Base-by-base conservation (phyloP, 2,113 vertebrate species). In the Orthochromis indermauri region DNA sequence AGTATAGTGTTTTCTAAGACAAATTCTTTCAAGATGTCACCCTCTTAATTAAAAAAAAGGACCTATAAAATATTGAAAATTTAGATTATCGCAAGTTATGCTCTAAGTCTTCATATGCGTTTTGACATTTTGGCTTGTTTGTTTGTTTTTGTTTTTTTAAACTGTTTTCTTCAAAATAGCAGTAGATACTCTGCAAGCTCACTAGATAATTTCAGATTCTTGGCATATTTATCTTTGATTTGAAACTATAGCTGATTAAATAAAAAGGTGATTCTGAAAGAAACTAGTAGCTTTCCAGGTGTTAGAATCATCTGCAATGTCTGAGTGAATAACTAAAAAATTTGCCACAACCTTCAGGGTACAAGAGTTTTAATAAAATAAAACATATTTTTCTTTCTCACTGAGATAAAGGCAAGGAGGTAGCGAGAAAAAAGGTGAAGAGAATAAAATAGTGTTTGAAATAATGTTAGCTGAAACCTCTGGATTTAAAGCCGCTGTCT, bases 311-410 rank as follows among this genome's bases (percentile, higher is more conserved):
- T 86, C 85, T 86, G 6, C 16, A n/a, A 19, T 8, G 42, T 47
- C 13, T 82, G 47, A 59, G 24, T 16, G 55, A 59, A 59, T 59
- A 92, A 91, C 88, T 90, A 84, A 87, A 89, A 90, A 82, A 53
- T 78, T 82, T 66, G 66, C 80, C 86, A 85, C 42, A 21, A 57
- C 47, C n/a, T 86, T 54, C 21, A 16, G 12, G 16, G 71, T 47
- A 76, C 42, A 24, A 28, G 8, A 76, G 21, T 76, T 76, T 76
- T 73, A 47, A 73, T 28, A 76, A 47, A 11, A 45, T 17, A 76
- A 76, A 76, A 49, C 10, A 31, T 5, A 26, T 17, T 26, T 49
- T 42, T 16, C 8, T 42, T 42, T 68, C 7, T 68, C 63, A 16
- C n/a, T 71, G 8, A 42, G n/a, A 24, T 42, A 5, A 16, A 71